Percentiles rank a stretch among this genome's conserved stretches.
Evolutionary conservation across 1,140 invertebrate genomes (phyloP).

Genomic region (Tetramorium alpestre): DNA sequence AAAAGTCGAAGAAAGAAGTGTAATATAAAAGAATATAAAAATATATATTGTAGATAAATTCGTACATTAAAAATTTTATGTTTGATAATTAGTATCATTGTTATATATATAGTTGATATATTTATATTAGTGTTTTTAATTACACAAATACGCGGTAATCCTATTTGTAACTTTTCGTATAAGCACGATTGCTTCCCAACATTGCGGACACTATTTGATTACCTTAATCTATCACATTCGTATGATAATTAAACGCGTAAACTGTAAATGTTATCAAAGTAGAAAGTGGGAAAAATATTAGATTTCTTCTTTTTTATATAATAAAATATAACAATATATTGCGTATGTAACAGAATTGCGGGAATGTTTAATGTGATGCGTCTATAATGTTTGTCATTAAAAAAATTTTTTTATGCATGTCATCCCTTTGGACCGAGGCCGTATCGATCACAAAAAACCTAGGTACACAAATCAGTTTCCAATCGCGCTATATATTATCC

Average conservation of each 20-base stretch:
- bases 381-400: conserved; percentile 64
- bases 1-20: neutral
- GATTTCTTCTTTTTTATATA: conserved; percentile 16
- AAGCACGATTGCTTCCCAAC: neutral
- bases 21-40: neutral
- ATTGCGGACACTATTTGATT: neutral
- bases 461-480: conserved; percentile 67
- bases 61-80: neutral
- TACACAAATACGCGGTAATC: neutral
- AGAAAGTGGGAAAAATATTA: neutral
- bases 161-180: neutral
- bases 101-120: neutral
- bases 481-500: conserved; percentile 66
- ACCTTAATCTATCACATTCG: neutral
- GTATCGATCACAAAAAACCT: conserved; percentile 76
- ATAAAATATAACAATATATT: conserved; percentile 47
- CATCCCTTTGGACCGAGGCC: conserved; percentile 68
- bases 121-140: conserved; percentile 1
- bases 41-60: neutral
- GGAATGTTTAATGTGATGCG: conserved; percentile 64
- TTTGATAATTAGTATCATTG: neutral
- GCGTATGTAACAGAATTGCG: conserved; percentile 60
- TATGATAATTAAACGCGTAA: conserved; percentile 14
- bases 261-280: neutral
- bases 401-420: conserved; percentile 60